Evolutionary conservation across 1,140 invertebrate species (phyloP).

Genomic region (Batillaria attramentaria): DNA sequence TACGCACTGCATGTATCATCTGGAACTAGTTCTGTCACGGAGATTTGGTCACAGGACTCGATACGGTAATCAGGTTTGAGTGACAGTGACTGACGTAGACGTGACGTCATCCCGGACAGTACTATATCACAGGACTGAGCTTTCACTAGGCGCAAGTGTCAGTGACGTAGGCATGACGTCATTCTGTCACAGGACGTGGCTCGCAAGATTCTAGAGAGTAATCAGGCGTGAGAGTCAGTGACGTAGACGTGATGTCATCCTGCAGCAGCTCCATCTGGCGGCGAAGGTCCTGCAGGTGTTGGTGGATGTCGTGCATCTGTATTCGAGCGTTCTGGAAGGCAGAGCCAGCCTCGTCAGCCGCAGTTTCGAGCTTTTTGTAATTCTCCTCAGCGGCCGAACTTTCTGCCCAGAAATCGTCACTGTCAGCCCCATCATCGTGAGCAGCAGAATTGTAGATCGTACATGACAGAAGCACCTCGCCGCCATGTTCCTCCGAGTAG

Average conservation of each 20-base stretch:
- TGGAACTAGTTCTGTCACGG: too few relatives aligned
- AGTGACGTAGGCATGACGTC: background rate
- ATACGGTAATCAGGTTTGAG: background rate
- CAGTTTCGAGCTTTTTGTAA: conserved; percentile 47
- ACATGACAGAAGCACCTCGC: conserved; percentile 54
- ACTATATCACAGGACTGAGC: background rate
- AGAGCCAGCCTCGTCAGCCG: conserved; percentile 51
- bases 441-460: conserved; percentile 55
- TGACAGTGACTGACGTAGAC: background rate
- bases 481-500: conserved; percentile 47
- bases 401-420: conserved; percentile 49
- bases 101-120: background rate
- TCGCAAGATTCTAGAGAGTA: conserved; percentile 35
- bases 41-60: too few relatives aligned
- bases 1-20: too few relatives aligned
- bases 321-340: conserved; percentile 58
- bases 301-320: conserved; percentile 64
- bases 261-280: conserved; percentile 61
- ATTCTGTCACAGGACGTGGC: conserved; percentile 31
- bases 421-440: conserved; percentile 36
- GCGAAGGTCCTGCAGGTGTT: conserved; percentile 55
- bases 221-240: conserved; percentile 36
- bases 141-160: background rate
- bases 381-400: conserved; percentile 45
- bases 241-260: conserved; percentile 44